A percentile compares a stretch with the other conserved stretches of the same genome.
These are phyloP conservation scores for Penaeus japonicus DNA, from an alignment of 1,140 invertebrate species.

Conservation along the genomic window DNA sequence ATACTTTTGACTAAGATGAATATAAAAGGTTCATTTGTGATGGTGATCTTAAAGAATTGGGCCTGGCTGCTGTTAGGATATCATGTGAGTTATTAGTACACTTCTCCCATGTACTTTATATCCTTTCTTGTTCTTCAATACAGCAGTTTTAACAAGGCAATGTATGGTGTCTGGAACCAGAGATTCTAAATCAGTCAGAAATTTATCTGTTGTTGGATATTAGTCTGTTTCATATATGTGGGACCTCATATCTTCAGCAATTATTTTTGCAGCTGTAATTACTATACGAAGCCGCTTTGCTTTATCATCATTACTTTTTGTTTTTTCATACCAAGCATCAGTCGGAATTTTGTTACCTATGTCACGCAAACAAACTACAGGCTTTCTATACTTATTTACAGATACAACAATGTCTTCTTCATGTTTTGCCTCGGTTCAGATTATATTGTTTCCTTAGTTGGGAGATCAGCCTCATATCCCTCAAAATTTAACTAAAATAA, in stretches of 20 bases:
- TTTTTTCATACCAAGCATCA: conserved; percentile 7
- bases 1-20: conserved; percentile 8
- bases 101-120: not conserved
- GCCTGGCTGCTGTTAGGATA: not conserved
- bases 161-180: not conserved
- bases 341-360: conserved; percentile 32
- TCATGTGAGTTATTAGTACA: not conserved
- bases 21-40: not conserved
- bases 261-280: conserved; percentile 24
- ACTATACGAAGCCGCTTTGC: conserved; percentile 22
- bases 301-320: conserved; percentile 21
- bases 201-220: too few relatives aligned
- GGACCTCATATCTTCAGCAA: not conserved
- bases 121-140: not conserved
- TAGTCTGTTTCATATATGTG: not conserved
- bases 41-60: not conserved
- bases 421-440: conserved; percentile 31
- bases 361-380: not conserved
- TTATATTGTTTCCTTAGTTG: conserved; percentile 28
- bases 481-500: not conserved
- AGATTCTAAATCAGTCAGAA: too few relatives aligned
- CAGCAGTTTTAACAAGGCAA: not conserved
- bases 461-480: conserved; percentile 24
- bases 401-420: conserved; percentile 22
- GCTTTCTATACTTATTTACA: conserved; percentile 19